A percentile compares a stretch with the other conserved stretches of the same genome.
Evolutionary conservation across 1,140 invertebrate species (phyloP).

Genomic region (Fopius arisanus): DNA sequence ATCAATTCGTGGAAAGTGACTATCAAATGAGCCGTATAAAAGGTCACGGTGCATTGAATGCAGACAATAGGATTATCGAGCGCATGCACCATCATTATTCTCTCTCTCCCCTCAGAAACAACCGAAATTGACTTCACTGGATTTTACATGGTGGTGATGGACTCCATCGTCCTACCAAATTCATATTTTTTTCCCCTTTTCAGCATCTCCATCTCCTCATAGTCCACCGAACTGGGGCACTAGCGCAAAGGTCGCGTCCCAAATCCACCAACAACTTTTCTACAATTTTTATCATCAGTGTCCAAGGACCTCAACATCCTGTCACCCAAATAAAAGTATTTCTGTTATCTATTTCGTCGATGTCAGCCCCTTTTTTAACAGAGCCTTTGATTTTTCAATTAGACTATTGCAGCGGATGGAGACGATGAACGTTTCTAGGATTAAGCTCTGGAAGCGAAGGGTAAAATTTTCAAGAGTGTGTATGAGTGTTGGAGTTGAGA

Average conservation of each 20-base stretch:
- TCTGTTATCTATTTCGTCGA: too few relatives aligned
- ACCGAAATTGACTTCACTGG: too few relatives aligned
- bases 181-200: not conserved
- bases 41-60: not conserved
- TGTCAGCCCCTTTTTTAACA: too few relatives aligned
- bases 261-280: not conserved
- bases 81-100: not conserved
- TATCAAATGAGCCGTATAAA: not conserved
- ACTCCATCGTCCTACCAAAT: too few relatives aligned
- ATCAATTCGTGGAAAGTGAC: not conserved
- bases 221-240: not conserved
- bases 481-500: not conserved
- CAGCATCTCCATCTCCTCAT: not conserved
- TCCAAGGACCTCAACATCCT: not conserved
- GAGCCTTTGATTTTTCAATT: too few relatives aligned
- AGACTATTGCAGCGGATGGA: too few relatives aligned
- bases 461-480: too few relatives aligned
- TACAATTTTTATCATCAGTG: not conserved
- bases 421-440: too few relatives aligned
- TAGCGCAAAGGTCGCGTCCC: not conserved
- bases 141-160: too few relatives aligned
- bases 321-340: not conserved
- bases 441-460: too few relatives aligned
- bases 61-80: not conserved
- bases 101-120: too few relatives aligned